phyloP scores from a whole-genome alignment of 30 jellyfish, hydroid and myxozoan genomes.

The Pelagia noctiluca region DNA sequence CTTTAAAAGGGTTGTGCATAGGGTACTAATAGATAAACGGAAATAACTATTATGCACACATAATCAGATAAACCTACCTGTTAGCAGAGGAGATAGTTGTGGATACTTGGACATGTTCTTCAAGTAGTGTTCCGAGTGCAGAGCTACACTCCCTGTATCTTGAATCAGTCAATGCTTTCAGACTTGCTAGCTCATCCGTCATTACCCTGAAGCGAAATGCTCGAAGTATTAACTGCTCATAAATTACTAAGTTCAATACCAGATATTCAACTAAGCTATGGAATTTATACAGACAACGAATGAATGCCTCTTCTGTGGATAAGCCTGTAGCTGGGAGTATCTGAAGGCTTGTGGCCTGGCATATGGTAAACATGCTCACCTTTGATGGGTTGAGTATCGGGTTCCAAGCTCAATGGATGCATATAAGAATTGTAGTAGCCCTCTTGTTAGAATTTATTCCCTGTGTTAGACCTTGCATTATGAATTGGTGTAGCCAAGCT shows the following conservation, averaged over 20 bases:
- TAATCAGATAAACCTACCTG: conserved; percentile 17
- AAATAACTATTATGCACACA: neutral
- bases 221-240: neutral
- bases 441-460: too few relatives aligned
- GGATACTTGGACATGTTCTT: conserved; percentile 77
- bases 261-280: neutral
- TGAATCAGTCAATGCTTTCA: conserved; percentile 83
- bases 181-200: conserved; percentile 85
- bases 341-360: neutral
- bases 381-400: too few relatives aligned
- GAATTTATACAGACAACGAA: neutral
- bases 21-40: neutral
- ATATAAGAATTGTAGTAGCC: too few relatives aligned
- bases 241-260: neutral
- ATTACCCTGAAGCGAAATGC: conserved; percentile 55
- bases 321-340: neutral
- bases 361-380: neutral
- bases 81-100: conserved; percentile 67
- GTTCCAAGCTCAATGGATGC: too few relatives aligned
- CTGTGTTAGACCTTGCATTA: too few relatives aligned
- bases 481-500: too few relatives aligned
- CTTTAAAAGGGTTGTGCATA: neutral
- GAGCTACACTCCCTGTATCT: conserved; percentile 83
- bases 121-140: conserved; percentile 78
- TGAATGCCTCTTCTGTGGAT: neutral